phyloP scores from a whole-genome alignment of 2,797 vertebrate species.

The Poeciliopsis turneri region DNA sequence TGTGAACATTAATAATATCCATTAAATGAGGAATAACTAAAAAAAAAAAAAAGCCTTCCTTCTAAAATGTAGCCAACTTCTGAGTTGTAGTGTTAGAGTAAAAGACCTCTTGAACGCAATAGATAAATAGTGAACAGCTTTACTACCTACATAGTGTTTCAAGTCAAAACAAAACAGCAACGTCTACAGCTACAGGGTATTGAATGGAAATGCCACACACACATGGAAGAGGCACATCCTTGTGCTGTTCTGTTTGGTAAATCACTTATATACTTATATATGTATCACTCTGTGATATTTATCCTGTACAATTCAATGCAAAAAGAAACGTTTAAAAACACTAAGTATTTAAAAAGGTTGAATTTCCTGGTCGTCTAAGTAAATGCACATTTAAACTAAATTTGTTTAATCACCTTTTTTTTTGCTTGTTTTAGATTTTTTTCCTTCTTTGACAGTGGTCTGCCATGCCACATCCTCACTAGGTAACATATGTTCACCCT shows the following conservation, averaged over 20 bases:
- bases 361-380: neutral
- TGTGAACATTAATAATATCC: constrained; percentile 37
- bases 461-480: neutral
- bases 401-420: neutral
- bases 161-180: neutral
- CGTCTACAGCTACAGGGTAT: neutral
- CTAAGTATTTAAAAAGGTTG: neutral
- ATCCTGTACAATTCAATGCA: neutral
- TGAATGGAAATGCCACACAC: neutral
- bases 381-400: neutral
- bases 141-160: neutral
- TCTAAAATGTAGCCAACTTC: constrained; percentile 27
- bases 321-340: neutral
- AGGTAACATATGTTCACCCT: neutral
- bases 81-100: neutral
- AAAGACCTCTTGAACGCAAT: neutral
- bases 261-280: neutral
- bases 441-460: neutral
- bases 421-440: neutral
- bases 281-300: neutral
- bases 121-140: neutral
- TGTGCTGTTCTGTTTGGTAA: neutral
- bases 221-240: neutral
- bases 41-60: neutral
- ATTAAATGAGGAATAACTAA: constrained; percentile 38